phyloP scores from a whole-genome alignment of 1,140 invertebrate genomes.

The Streblospio benedicti region DNA sequence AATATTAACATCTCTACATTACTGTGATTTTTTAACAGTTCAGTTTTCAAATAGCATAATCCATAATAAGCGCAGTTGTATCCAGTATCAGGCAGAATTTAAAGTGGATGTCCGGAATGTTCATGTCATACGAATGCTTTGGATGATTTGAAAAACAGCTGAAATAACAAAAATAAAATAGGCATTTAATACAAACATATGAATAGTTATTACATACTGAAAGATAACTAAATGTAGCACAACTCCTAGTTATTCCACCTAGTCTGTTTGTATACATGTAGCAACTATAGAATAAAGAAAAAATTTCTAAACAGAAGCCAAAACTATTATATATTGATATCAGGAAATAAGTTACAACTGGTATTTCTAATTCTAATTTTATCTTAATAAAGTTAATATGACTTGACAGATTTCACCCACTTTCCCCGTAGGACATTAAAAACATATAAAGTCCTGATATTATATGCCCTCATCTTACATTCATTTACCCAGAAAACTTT shows the following conservation, averaged over 20 bases:
- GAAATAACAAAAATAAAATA: conserved; percentile 45
- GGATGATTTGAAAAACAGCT: conserved; percentile 94
- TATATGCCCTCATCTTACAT: too few relatives aligned
- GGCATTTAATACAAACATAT: not conserved
- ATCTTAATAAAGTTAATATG: not conserved
- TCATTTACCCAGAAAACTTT: too few relatives aligned
- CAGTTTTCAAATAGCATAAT: too few relatives aligned
- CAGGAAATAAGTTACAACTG: too few relatives aligned
- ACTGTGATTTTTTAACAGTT: too few relatives aligned
- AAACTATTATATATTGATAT: not conserved
- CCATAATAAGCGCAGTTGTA: too few relatives aligned
- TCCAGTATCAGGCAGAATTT: too few relatives aligned
- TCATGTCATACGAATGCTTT: conserved; percentile 43
- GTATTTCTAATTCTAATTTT: too few relatives aligned
- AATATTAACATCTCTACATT: too few relatives aligned
- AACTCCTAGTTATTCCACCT: not conserved
- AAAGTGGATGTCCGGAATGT: too few relatives aligned
- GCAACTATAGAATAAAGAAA: not conserved
- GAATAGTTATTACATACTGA: not conserved
- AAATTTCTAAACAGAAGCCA: not conserved
- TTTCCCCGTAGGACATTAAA: not conserved
- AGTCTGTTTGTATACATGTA: not conserved
- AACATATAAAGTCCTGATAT: too few relatives aligned
- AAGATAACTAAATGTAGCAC: not conserved
- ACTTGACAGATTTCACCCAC: not conserved